Percentiles rank a stretch among this genome's conserved stretches.
phyloP scores from a whole-genome alignment of 2,113 vertebrate species.

The Galbula dea region DNA sequence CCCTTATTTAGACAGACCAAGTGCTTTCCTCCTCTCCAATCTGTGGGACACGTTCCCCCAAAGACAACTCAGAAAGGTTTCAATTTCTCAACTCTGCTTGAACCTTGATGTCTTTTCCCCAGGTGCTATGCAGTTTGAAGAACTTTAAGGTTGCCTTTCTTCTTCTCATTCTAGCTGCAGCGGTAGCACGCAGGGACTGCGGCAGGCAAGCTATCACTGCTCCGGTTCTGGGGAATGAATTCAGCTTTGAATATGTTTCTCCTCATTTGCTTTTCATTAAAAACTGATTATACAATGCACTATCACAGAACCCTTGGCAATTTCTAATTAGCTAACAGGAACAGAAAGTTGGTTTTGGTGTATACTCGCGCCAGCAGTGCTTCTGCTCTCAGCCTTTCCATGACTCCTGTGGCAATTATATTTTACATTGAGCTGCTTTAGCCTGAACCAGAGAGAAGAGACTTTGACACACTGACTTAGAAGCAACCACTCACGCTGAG shows the following conservation, averaged over 20 bases:
- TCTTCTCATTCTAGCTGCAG: background rate
- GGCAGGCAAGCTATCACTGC: background rate
- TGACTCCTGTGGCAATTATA: accelerated
- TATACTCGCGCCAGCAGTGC: background rate
- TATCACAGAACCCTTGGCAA: background rate
- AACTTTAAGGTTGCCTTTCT: background rate
- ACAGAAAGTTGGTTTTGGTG: background rate
- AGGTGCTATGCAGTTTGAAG: accelerated
- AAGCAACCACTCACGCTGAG: background rate
- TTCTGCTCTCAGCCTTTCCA: background rate
- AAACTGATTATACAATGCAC: background rate
- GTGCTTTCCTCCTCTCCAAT: background rate
- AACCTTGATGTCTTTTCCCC: background rate
- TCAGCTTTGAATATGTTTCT: background rate
- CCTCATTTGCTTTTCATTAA: background rate
- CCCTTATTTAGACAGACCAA: background rate
- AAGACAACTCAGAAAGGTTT: background rate
- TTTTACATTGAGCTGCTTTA: background rate
- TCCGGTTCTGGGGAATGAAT: background rate
- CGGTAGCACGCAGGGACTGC: background rate
- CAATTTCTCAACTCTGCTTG: background rate
- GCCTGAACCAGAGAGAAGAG: background rate
- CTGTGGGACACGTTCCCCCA: background rate
- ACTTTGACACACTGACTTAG: background rate
- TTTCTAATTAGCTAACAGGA: background rate